Evolutionary conservation across 1,140 invertebrate species (phyloP), one percentile per base, ranked within the genome.

Genomic region (Drusus annulatus): DNA sequence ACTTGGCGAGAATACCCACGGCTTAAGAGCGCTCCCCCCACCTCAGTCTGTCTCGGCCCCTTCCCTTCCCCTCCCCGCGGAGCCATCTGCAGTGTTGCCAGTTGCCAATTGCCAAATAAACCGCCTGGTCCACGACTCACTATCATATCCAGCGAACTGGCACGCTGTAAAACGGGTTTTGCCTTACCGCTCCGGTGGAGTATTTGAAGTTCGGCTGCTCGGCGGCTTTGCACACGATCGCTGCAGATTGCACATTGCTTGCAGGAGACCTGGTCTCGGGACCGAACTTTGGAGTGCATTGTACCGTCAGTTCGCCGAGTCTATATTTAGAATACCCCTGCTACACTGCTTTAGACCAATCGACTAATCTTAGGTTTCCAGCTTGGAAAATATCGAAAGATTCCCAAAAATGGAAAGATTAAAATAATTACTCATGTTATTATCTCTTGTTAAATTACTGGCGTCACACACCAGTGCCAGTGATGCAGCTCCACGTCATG

Each of bases 281-380:
- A 28, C 21, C 62, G 21, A 28, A 31, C 13, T 25, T 19, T 23
- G 36, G 68, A 71, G 68, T 71, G 68, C 68, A 71, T 71, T 71
- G 68, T 71, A 71, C 68, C 63, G 62, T 10, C 62, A 16, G 62
- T 28, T 31, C 21, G 62, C n/a, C 62, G 19, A 45, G 68, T 21
- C 68, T 71, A 71, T 71, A 71, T 71, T 71, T 71, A 71, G 68
- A 51, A 19, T 50, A 52, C 68, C 68, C 28, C 68, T 65, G 63
- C 63, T 31, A 19, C 68, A 60, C 13, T 60, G 19, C 36, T 45
- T 45, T 45, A 45, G 36, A 45, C 36, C 8, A 45, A 45, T 45
- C 36, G 5, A 45, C 36, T 45, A 45, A 45, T 45, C 36, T 45
- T 45, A 13, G 36, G 36, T 45, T 10, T 10, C 36, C 36, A 1